Evolutionary conservation across 2,797 vertebrate genomes (phyloP), one percentile per base, ranked within the genome.

Genomic region (Schizothorax lantsangensis): DNA sequence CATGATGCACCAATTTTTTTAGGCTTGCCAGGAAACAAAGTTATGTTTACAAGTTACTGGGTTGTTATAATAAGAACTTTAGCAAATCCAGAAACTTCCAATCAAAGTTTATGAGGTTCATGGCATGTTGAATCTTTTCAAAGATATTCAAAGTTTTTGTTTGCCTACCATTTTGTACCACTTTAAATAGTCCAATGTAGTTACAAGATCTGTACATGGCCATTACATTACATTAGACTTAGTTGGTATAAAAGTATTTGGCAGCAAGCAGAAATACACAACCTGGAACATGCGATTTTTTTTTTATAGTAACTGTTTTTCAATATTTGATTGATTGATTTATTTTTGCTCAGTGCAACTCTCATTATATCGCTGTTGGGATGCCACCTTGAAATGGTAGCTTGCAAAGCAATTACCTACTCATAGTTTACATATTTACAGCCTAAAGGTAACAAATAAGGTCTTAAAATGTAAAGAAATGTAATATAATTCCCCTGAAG

Each of bases 231-330:
- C 8, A 43, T 45, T 45, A 30, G 38, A 17, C 47, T 43, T 19
- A 38, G 38, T 45, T 33, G 69, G 54, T 47, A 47, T 43, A 47
- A 33, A 68, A 52, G 26, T n/a, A 84, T 69, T 74, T 59, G 72
- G 38, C 33, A 78, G 74, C 57, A 77, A 12, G 40, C 73, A 83
- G 40, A 68, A 80, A 84, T n/a, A 62, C 15, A 12, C 86, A 30
- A 52, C 45, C 54, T 66, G 59, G 10, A 23, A 83, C n/a, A 40
- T 40, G 47, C 4, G 11, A 11, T 10, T 33, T 33, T 75, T 52
- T 33, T 74, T 49, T 45, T 11, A n/a, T 11, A 26, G n/a, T 73
- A 26, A 15, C 14, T 5, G 1, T 30, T 47, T 74, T 5, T 6
- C 6, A 17, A 4, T 45, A 15, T 73, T 45, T 45, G 6, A 8